Evolutionary conservation across 2,888 invertebrate species (phyloP).

Genomic region (Eumacrocentrus americanus): DNA sequence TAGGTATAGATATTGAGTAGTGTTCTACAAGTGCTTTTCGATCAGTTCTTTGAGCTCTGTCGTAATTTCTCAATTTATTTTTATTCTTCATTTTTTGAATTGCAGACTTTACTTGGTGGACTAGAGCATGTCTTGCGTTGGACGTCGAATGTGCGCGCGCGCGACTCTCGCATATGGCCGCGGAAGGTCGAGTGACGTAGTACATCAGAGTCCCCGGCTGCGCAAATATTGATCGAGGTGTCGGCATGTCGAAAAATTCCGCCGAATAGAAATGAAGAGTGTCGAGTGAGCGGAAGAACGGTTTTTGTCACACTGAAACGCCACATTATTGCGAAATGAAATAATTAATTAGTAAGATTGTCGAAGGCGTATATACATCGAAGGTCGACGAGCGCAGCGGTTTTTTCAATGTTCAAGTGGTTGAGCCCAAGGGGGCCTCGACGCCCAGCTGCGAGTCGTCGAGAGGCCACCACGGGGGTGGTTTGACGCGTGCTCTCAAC

Average conservation of each 20-base stretch:
- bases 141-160: conserved; percentile 15
- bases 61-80: neutral
- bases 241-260: conserved; percentile 60
- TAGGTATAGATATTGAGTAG: too few relatives aligned
- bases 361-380: neutral
- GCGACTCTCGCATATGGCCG: conserved; percentile 54
- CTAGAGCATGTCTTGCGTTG: conserved; percentile 17
- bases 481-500: conserved; percentile 52
- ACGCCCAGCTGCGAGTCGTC: conserved; percentile 55
- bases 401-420: conserved; percentile 12
- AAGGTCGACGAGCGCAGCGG: neutral
- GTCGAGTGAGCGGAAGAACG: neutral
- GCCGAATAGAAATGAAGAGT: conserved; percentile 46
- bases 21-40: too few relatives aligned
- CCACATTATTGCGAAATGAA: conserved; percentile 6
- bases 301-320: neutral
- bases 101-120: neutral
- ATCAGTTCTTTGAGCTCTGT: neutral
- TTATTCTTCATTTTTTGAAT: neutral
- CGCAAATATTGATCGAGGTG: conserved; percentile 62
- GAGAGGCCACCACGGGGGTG: conserved; percentile 46
- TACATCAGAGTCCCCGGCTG: conserved; percentile 56
- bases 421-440: conserved; percentile 36
- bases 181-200: conserved; percentile 62
- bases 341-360: conserved; percentile 11